A percentile compares a stretch with the other conserved stretches of the same genome.
These are phyloP conservation scores for Chrysolina oricalcia DNA, from an alignment of 2,888 invertebrate genomes.

Conservation along the genomic window DNA sequence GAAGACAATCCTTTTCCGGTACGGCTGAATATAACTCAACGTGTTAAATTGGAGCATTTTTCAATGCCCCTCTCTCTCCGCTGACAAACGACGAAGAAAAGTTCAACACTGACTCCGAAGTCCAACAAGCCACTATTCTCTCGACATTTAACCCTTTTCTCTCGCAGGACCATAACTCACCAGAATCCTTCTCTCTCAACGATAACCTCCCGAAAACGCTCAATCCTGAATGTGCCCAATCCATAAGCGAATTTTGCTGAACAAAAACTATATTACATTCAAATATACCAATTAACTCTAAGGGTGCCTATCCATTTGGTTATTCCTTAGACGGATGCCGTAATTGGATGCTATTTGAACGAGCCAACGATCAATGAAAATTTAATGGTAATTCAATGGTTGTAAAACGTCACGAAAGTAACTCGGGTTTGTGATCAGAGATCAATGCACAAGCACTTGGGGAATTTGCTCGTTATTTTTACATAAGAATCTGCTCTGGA, in stretches of 20 bases:
- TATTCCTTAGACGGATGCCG: conserved; percentile 34
- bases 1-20: conserved; percentile 8
- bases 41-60: conserved; percentile 25
- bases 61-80: conserved; percentile 17
- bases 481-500: conserved; percentile 5
- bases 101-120: conserved; percentile 31
- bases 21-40: conserved; percentile 14
- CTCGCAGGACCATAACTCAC: conserved; percentile 24
- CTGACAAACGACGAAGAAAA: conserved; percentile 34
- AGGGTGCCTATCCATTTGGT: conserved; percentile 41
- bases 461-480: conserved; percentile 14
- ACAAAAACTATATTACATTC: conserved; percentile 48
- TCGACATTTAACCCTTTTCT: conserved; percentile 30
- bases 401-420: conserved; percentile 24
- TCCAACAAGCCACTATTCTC: conserved; percentile 34
- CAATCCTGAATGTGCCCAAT: conserved; percentile 25
- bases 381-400: conserved; percentile 46
- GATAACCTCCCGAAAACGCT: conserved; percentile 24
- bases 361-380: conserved; percentile 49
- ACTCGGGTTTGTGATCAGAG: conserved; percentile 10
- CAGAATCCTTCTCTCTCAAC: conserved; percentile 22
- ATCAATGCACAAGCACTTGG: neutral
- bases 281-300: conserved; percentile 50
- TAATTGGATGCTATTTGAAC: conserved; percentile 46
- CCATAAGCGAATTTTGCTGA: conserved; percentile 12